Conservation (phyloP, 1,140 invertebrate species). For the Drosophila parabipectinata region DNA sequence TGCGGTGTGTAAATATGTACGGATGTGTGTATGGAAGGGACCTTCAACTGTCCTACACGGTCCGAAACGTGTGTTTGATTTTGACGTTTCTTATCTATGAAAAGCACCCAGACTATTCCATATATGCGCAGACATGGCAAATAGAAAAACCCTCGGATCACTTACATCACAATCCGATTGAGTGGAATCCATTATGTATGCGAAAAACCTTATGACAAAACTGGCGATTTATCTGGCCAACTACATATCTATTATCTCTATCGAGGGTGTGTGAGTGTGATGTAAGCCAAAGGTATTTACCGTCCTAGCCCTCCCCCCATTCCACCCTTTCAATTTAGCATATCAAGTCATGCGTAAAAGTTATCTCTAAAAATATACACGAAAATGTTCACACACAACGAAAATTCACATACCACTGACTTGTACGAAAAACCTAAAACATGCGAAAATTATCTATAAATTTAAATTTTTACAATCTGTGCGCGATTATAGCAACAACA, state of each 20-base stretch:
- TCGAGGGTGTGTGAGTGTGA: background rate
- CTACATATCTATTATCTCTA: slow-evolving; percentile 33
- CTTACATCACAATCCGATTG: slow-evolving; percentile 49
- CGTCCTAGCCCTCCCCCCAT: slow-evolving; percentile 1
- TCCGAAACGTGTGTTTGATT: slow-evolving; percentile 20
- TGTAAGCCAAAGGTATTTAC: slow-evolving; percentile 45
- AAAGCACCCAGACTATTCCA: slow-evolving; percentile 2
- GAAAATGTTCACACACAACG: slow-evolving; percentile 34
- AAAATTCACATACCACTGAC: slow-evolving; percentile 13
- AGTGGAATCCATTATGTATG: slow-evolving; percentile 35
- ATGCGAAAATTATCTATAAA: slow-evolving; percentile 82
- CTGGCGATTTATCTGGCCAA: slow-evolving; percentile 16
- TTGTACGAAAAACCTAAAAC: slow-evolving; percentile 66
- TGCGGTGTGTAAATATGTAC: background rate
- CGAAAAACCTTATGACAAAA: slow-evolving; percentile 29
- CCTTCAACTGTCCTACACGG: slow-evolving; percentile 52
- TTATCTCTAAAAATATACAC: slow-evolving; percentile 73
- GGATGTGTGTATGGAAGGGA: slow-evolving; percentile 6
- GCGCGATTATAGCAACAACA: slow-evolving; percentile 68
- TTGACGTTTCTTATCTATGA: slow-evolving; percentile 51
- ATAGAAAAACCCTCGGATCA: slow-evolving; percentile 25
- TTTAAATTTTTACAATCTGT: slow-evolving; percentile 82
- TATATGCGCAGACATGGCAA: slow-evolving; percentile 20
- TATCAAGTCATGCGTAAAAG: slow-evolving; percentile 77
- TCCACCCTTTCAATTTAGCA: slow-evolving; percentile 56